Evolutionary conservation across 2,113 vertebrate genomes (phyloP).

Genomic region (Fregetta grallaria): DNA sequence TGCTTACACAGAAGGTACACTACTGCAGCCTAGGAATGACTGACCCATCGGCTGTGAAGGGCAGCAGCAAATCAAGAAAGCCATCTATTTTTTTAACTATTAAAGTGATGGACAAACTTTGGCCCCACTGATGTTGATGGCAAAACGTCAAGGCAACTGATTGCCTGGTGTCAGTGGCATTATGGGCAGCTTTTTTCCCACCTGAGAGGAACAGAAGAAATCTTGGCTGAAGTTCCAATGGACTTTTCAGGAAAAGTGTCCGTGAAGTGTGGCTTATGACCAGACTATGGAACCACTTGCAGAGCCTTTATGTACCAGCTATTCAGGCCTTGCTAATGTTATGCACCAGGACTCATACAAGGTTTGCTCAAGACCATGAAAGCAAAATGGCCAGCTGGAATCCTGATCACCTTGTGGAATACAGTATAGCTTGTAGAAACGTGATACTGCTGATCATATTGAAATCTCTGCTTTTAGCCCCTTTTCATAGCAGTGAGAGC

Average conservation of each 20-base stretch:
- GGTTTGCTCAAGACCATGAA: neutral
- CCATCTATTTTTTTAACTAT: neutral
- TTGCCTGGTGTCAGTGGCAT: neutral
- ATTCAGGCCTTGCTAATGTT: neutral
- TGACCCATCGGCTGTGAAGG: neutral
- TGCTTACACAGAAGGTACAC: neutral
- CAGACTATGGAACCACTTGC: neutral
- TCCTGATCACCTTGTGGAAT: neutral
- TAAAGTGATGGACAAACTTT: neutral
- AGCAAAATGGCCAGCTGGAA: neutral
- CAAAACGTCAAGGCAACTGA: neutral
- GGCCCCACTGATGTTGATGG: rapidly evolving
- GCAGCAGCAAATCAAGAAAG: neutral
- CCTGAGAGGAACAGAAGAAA: neutral
- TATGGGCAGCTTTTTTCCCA: neutral
- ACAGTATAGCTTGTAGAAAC: neutral
- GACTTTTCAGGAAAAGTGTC: neutral
- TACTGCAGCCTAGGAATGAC: neutral
- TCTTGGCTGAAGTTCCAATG: neutral
- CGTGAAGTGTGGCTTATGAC: neutral
- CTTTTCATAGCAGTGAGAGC: neutral
- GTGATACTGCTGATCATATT: neutral
- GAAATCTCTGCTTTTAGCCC: neutral
- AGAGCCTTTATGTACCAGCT: neutral
- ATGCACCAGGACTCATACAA: neutral